Evolutionary conservation across 2,113 vertebrate genomes (phyloP).

Genomic region (Symphodus melops): DNA sequence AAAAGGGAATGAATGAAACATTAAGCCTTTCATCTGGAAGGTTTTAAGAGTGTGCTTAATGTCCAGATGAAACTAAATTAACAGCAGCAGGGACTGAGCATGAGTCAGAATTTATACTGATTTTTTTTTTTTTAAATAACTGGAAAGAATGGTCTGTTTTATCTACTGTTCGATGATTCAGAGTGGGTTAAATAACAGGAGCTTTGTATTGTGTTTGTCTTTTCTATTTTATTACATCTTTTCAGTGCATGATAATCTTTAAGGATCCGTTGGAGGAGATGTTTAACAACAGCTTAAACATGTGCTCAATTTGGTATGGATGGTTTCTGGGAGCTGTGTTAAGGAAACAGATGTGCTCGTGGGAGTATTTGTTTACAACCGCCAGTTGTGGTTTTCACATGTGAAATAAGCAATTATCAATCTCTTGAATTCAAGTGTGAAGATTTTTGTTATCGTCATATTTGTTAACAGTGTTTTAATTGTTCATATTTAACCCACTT

Average conservation of each 20-base stretch:
- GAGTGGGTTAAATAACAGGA: not conserved
- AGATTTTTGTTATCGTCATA: not conserved
- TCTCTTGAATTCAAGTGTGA: not conserved
- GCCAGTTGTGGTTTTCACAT: not conserved
- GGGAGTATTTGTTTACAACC: not conserved
- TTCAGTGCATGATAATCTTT: not conserved
- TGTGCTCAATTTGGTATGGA: conserved; percentile 2
- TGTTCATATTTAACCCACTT: not conserved
- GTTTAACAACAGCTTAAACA: conserved; percentile 4
- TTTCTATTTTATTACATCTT: not conserved
- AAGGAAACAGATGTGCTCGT: conserved; percentile 3
- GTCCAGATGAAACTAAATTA: not conserved
- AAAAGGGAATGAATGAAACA: not conserved
- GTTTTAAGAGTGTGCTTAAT: not conserved
- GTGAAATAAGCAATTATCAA: not conserved
- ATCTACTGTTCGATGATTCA: not conserved
- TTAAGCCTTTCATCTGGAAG: not conserved
- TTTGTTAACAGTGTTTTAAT: not conserved
- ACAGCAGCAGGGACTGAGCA: not conserved
- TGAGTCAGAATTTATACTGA: conserved; percentile 1
- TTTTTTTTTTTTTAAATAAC: not conserved
- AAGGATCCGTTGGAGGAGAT: not conserved
- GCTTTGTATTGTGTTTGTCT: not conserved
- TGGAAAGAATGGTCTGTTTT: not conserved
- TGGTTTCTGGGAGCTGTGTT: not conserved